Base-by-base conservation (phyloP, 2,113 vertebrate genomes). In the Platycercus adscitus region DNA sequence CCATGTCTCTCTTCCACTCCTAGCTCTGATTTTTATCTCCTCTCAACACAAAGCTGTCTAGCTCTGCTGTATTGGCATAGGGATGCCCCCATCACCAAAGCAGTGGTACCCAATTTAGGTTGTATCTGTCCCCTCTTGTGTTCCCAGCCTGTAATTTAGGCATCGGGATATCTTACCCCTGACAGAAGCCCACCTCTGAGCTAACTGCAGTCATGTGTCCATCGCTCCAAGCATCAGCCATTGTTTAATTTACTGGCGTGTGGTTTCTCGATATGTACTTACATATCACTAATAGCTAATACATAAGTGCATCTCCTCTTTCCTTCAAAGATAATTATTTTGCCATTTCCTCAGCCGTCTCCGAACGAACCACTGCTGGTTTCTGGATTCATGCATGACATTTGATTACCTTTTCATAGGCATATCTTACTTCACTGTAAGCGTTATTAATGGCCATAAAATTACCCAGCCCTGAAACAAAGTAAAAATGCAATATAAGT, bases 391-490 rank as follows among this genome's bases (percentile, higher is more conserved):
- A 60, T 84, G 76, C 76, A 46, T 88, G 72, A 84, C 72, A 88
- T 96, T 95, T 88, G 81, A 95, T 95, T 96, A 91, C 33, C 56
- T 81, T 91, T 92, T 86, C 88, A 86, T 39, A 87, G 68, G n/a
- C 26, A 0, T 95, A 81, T 85, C 65, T 87, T 79, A 80, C 41
- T 91, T 89, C 89, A 90, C 50, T 85, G 8, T 75, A 91, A 94
- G 76, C 91, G 61, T 72, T 95, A 92, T 93, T 95, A 91, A 91
- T 37, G 55, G 43, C 78, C 61, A 75, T 96, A 86, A 94, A 96
- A 88, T 84, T 88, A 90, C 37, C 68, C 69, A 81, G 35, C 73
- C 41, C 69, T 80, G 83, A 91, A 94, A 92, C 55, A 68, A 68
- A 80, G 76, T 84, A 68, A 94, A 90, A 90, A 92, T 66, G 41